Conservation (phyloP, 2,888 invertebrate species). For the Drosophila neonasuta region DNA sequence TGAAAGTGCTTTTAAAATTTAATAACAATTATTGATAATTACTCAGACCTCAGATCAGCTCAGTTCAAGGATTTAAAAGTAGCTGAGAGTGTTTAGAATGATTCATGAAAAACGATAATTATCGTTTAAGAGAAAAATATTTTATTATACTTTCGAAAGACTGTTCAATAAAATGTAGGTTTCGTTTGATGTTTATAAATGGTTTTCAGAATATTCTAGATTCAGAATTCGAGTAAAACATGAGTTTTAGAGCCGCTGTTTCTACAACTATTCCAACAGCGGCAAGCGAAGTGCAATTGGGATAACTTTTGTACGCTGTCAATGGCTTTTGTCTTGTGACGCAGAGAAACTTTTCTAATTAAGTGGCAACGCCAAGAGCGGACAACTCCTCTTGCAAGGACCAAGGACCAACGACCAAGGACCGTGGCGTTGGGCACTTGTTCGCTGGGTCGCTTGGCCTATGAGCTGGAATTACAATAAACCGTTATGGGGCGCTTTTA, state of each 20-base stretch:
- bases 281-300: constrained; percentile 52
- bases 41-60: too few relatives aligned
- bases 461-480: constrained; percentile 73
- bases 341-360: constrained; percentile 75
- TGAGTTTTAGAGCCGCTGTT: neutral
- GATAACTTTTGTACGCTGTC: constrained; percentile 67
- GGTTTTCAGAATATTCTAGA: neutral
- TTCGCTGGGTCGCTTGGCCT: constrained; percentile 58
- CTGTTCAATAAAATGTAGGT: neutral
- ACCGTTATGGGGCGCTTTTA: constrained; percentile 71
- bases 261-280: constrained; percentile 8
- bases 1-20: too few relatives aligned
- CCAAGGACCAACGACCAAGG: constrained; percentile 8
- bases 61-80: too few relatives aligned
- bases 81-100: too few relatives aligned
- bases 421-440: constrained; percentile 44
- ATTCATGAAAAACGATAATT: too few relatives aligned
- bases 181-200: neutral
- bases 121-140: too few relatives aligned
- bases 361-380: constrained; percentile 66
- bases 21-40: too few relatives aligned
- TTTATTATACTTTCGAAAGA: too few relatives aligned
- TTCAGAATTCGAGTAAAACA: neutral
- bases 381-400: constrained; percentile 13
- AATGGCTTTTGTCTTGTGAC: constrained; percentile 74